Evolutionary conservation across 2,888 invertebrate genomes (phyloP).

Genomic region (Pasiphila rectangulata): DNA sequence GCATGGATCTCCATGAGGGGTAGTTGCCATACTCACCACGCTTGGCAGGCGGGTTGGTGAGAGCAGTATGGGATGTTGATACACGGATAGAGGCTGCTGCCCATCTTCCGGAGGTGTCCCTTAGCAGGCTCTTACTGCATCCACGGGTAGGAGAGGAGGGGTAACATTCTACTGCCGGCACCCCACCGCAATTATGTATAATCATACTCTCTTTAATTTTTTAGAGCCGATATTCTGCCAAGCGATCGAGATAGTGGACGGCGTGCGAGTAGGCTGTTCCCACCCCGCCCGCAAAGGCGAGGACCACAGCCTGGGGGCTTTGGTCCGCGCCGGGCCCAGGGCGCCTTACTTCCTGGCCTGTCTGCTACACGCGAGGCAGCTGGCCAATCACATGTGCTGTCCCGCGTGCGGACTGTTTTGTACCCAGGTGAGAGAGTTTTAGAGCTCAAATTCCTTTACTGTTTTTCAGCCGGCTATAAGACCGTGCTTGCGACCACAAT

Average conservation of each 20-base stretch:
- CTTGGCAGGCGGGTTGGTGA: too few species aligned
- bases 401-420: conserved; percentile 94
- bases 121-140: too few species aligned
- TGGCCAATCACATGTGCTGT: conserved; percentile 92
- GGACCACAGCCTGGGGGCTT: conserved; percentile 58
- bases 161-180: too few species aligned
- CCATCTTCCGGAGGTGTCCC: too few species aligned
- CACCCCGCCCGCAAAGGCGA: conserved; percentile 57
- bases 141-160: too few species aligned
- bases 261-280: conserved; percentile 89
- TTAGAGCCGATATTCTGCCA: conserved; percentile 85
- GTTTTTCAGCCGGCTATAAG: too few species aligned
- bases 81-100: too few species aligned
- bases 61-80: too few species aligned
- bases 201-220: neutral
- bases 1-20: too few species aligned
- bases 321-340: conserved; percentile 85
- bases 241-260: conserved; percentile 88
- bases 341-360: conserved; percentile 91
- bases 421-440: conserved; percentile 83
- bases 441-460: neutral
- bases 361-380: conserved; percentile 86
- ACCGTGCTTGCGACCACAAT: conserved; percentile 28
- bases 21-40: too few species aligned
- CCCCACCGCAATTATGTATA: neutral